Evolutionary conservation across 2,888 invertebrate genomes (phyloP).

Genomic region (Mythimna pallens): DNA sequence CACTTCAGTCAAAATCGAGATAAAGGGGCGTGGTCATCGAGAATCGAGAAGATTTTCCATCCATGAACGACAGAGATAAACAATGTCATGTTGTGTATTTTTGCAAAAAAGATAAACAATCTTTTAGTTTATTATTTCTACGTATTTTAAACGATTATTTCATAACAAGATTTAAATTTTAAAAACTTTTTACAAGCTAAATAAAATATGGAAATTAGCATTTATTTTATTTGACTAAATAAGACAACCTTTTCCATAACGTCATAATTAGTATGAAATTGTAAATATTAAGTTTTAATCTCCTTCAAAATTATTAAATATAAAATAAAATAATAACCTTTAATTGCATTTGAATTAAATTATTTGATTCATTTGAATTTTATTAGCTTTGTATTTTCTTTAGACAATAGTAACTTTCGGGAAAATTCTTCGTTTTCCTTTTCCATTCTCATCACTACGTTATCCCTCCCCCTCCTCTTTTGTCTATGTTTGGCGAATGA

Average conservation of each 20-base stretch:
- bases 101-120: conserved; percentile 9
- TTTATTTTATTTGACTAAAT: conserved; percentile 40
- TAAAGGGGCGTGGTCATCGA: conserved; percentile 76
- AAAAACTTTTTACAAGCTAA: neutral
- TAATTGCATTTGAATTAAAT: neutral
- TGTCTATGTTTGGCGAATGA: conserved; percentile 39
- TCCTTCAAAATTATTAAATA: neutral
- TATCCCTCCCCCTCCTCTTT: conserved; percentile 21
- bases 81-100: conserved; percentile 43
- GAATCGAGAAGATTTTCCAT: conserved; percentile 68
- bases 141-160: neutral
- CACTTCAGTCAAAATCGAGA: conserved; percentile 81
- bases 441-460: conserved; percentile 5
- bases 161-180: neutral
- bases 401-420: neutral
- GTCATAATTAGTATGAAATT: neutral
- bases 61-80: conserved; percentile 61
- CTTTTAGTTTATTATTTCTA: neutral
- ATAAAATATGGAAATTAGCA: neutral
- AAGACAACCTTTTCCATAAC: no score
- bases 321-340: neutral
- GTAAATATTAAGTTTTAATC: neutral
- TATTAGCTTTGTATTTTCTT: neutral
- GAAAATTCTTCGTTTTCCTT: neutral
- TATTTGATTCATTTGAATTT: neutral